Evolutionary conservation across 2,113 vertebrate species (phyloP), one percentile per base, ranked within the genome.

Genomic region (Gallinago undulata): DNA sequence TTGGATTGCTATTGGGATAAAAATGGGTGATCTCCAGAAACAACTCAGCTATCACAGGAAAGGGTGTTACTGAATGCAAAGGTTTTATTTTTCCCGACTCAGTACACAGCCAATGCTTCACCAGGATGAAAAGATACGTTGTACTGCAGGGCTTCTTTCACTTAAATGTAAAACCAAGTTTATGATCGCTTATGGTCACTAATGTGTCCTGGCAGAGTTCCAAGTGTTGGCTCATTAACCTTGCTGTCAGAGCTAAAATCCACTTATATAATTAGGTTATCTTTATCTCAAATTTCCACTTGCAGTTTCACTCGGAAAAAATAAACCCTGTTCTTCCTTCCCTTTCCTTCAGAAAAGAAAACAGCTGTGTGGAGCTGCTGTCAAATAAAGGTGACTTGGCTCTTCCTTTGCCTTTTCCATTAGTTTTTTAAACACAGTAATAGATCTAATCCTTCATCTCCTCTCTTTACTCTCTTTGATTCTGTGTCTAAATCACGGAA

Each of bases 221-320:
- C 95, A 96, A 94, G 33, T 62, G 33, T 64, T 87, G 73, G 55
- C 77, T 84, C 88, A 91, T 93, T 97, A 97, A 93, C 93, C 84
- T 95, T 93, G 51, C 76, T 95, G 79, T 95, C 85, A 87, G 50
- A 97, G 73, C 86, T 88, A 77, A 89, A 95, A 92, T 84, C 87
- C 43, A 90, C 86, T 96, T 93, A 94, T 6, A 89, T 86, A 93
- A 94, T 95, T 93, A 91, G 56, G 73, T 92, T 93, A 83, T 91
- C 90, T 96, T 96, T 82, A 73, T 91, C 96, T 96, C 84, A 95
- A 84, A 93, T 95, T 96, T 95, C 91, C 41, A 93, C 87, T 94
- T 89, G 56, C 47, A 57, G 68, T 89, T 97, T 96, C 75, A 87
- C 64, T 79, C 45, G 24, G 81, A 27, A 87, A 50, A 63, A 67